Evolutionary conservation across 2,888 invertebrate genomes (phyloP), one percentile per base, ranked within the genome.

Genomic region (Melinaea marsaeus): DNA sequence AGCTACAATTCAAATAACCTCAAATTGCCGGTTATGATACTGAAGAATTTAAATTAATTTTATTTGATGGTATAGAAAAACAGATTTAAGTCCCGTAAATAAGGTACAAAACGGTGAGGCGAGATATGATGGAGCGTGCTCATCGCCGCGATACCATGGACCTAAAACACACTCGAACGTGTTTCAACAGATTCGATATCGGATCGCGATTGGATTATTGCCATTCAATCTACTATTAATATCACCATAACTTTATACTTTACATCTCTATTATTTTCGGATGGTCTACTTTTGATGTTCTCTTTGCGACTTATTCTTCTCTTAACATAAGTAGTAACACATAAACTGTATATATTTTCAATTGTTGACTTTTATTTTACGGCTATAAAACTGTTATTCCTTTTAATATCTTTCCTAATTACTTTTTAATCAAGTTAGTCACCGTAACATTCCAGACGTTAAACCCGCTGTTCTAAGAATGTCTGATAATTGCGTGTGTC

Each of bases 131-230:
- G 42, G 63, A 63, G 60, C 66, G 61, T 60, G 63, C 67, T 61
- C 67, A 58, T 67, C 70, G 65, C 47, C 22, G 58, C 62, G 57
- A 60, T 65, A 66, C 70, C 57, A 67, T 65, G 72, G 67, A 66
- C 69, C 69, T 65, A 64, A 65, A 70, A 70, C 65, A 62, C 63
- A 67, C 65, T 66, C 54, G 56, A 62, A 70, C 70, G 67, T 67
- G 69, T 66, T 68, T 54, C 22, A 22, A 22, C 22, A 22, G 22
- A 22, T 22, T 58, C 60, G 51, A 63, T 45, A 66, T 56, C 22
- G 22, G 22, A 22, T 65, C 70, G 69, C 68, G 70, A 70, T 69
- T 65, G 65, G 67, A 66, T 68, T 69, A 68, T 63, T 68, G 63
- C 64, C 63, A 66, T 67, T 66, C 67, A 67, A 69, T 69, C 65